Base-by-base conservation (phyloP, 2,888 invertebrate genomes). In the Mylabris sibirica region DNA sequence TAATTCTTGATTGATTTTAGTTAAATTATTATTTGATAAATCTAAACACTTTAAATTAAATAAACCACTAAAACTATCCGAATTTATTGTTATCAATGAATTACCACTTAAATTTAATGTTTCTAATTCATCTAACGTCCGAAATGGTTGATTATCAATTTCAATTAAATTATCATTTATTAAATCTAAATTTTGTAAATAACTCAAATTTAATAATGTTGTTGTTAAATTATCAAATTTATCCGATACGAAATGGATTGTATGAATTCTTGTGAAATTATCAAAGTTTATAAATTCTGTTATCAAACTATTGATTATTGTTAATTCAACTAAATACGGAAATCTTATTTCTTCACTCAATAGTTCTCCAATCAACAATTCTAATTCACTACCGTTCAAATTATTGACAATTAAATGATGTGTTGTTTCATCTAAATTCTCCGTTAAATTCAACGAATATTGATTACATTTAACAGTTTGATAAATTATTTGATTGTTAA, bases 71-170 rank as follows among this genome's bases (percentile, higher is more conserved):
- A 93, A 91, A 78, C 88, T 89, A 75, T 86, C 85, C 72, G 87
- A 87, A 78, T 86, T 86, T 77, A 90, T 87, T 73, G 81, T 85
- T 65, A 85, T 81, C 70, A 94, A 88, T 66, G 87, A 86, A 84
- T 95, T 95, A 77, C 88, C 88, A 80, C 90, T 91, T 77, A 94
- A 84, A 81, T 90, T 89, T 63, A 95, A 86, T 84, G 89, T 88
- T 77, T 89, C 88, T 62, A 93, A 85, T 75, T 86, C 86, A 26
- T 70, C 79, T 77, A 89, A 88, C 77, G 86, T 88, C 83, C 85
- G 87, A 82, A 89, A 91, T 72, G 87, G 82, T 49, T 86, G 86
- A 76, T 86, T 87, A 72, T 82, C 87, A 72, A 91, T 82, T 69
- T 83, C 83, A 77, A 84, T 83, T 74, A 92, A 84, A 76, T 84